Conservation (phyloP, 2,113 vertebrate species). For the Phyllopteryx taeniolatus region DNA sequence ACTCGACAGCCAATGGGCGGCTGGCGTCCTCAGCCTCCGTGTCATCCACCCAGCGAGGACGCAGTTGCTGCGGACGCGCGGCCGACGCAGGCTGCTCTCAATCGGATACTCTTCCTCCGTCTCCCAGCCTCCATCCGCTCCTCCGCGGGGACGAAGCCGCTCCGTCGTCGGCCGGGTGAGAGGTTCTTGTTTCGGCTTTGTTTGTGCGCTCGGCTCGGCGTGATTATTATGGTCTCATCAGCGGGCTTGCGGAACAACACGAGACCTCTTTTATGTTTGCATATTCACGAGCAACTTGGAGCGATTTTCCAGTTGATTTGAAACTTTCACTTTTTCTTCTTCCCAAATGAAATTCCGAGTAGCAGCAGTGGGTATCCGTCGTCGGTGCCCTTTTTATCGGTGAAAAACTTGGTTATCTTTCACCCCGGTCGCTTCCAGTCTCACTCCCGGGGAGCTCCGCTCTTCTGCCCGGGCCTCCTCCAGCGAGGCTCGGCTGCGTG, state of each 20-base stretch:
- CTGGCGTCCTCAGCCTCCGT: constrained; percentile 12
- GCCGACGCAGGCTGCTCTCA: constrained; percentile 4
- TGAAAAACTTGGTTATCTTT: neutral
- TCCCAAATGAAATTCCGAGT: neutral
- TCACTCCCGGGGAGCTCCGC: neutral
- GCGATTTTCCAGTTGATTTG: neutral
- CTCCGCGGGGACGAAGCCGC: neutral
- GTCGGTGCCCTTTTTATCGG: no score
- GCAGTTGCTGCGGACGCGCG: constrained; percentile 9
- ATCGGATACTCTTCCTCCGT: constrained; percentile 3
- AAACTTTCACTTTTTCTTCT: neutral
- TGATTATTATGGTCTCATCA: no score
- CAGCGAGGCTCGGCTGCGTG: neutral
- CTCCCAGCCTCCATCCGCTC: no score
- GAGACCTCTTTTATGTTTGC: neutral
- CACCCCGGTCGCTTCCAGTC: neutral
- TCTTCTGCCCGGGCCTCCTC: neutral
- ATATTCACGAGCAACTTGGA: neutral
- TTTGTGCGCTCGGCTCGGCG: neutral
- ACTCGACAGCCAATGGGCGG: constrained; percentile 32
- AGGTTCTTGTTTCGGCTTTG: neutral
- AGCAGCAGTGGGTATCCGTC: no score
- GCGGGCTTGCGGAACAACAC: neutral
- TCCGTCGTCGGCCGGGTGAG: neutral
- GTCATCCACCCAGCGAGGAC: constrained; percentile 10